phyloP scores from a whole-genome alignment of 92 coral and sea anemone genomes.

The Epizoanthus illoricatus region DNA sequence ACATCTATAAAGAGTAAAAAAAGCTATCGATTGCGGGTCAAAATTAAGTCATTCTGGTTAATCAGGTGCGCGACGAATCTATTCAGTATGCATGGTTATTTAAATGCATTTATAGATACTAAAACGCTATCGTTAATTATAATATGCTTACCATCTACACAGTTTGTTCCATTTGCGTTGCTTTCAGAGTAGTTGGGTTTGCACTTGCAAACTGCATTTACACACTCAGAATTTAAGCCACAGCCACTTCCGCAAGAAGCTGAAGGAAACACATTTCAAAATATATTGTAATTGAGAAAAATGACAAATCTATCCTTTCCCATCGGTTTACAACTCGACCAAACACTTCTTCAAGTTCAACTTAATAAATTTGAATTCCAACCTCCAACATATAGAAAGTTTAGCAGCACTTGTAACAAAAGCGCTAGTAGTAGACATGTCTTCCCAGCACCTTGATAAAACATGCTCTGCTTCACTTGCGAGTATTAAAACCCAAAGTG shows the following conservation, averaged over 20 bases:
- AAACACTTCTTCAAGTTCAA: too few species aligned
- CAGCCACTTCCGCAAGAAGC: constrained; percentile 9
- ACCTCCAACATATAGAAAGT: neutral
- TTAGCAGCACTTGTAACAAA: neutral
- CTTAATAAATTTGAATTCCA: neutral
- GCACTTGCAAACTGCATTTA: constrained; percentile 11
- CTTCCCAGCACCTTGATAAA: neutral
- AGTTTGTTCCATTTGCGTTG: constrained; percentile 16
- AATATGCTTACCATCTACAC: constrained; percentile 9
- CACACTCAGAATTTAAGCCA: constrained; percentile 14
- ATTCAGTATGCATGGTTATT: neutral
- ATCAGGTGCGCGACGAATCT: neutral
- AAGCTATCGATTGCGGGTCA: too few species aligned
- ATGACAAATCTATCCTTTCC: too few species aligned
- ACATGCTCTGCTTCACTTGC: neutral
- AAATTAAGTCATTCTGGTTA: neutral
- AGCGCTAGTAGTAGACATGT: neutral
- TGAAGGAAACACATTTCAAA: neutral
- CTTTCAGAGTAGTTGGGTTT: neutral
- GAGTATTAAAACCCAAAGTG: too few species aligned
- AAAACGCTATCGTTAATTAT: neutral
- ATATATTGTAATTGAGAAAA: too few species aligned
- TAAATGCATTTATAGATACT: neutral
- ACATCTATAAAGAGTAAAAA: too few species aligned
- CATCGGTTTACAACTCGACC: too few species aligned